These are phyloP conservation scores for Pristiophorus japonicus DNA, from an alignment of 2,113 vertebrate genomes.

Conservation along the genomic window DNA sequence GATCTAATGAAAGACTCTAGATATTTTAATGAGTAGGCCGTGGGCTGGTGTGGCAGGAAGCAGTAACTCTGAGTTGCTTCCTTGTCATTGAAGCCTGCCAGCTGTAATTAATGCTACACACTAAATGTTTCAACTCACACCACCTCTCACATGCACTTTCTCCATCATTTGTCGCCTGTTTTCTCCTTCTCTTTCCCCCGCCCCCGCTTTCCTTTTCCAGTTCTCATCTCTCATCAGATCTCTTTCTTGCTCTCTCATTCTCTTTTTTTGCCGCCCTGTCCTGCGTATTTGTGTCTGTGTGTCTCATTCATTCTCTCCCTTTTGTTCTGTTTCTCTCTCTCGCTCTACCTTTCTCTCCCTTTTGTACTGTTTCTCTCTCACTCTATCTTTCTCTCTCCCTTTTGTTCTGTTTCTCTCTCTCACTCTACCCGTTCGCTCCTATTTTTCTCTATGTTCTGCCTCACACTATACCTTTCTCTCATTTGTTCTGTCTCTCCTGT, in stretches of 20 bases:
- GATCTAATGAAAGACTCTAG: slow-evolving; percentile 21
- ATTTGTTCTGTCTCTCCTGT: not conserved
- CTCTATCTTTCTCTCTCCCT: not conserved
- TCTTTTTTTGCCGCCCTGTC: not conserved
- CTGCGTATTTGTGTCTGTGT: not conserved
- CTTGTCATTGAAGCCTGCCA: not conserved
- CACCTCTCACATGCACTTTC: not conserved
- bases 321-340: not conserved
- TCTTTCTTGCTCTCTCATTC: not conserved
- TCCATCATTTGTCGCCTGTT: not conserved
- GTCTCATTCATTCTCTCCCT: not conserved
- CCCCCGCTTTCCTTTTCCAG: not conserved
- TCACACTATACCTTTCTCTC: not conserved
- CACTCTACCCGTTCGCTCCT: too few relatives aligned
- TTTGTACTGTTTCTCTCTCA: too few relatives aligned
- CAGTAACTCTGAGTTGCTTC: not conserved
- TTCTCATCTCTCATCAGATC: not conserved
- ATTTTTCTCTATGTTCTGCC: too few relatives aligned
- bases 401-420: not conserved
- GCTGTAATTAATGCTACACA: not conserved
- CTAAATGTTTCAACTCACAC: not conserved
- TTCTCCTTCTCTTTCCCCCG: not conserved
- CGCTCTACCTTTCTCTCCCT: not conserved
- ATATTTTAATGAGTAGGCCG: slow-evolving; percentile 13
- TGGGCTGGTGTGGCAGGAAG: not conserved